Conservation (phyloP, 92 coral and sea anemone species). For the Epizoanthus ramosus region DNA sequence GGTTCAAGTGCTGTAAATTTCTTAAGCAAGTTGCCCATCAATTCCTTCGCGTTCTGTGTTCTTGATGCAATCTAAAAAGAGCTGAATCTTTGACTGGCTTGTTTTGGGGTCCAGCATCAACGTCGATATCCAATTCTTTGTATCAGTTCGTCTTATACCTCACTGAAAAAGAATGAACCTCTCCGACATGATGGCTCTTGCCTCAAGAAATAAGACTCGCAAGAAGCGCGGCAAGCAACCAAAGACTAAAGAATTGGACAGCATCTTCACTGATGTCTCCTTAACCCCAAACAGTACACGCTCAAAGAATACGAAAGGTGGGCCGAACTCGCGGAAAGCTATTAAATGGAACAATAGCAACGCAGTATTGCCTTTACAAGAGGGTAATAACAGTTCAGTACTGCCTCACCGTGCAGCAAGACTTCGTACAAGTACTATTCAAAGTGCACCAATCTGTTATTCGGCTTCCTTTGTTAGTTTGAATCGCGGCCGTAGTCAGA, state of each 20-base stretch:
- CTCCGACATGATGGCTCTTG: constrained; percentile 13
- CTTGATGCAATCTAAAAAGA: no score
- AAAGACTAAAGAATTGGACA: background rate
- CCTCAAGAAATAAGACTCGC: constrained; percentile 1
- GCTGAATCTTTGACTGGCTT: background rate
- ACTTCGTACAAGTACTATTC: background rate
- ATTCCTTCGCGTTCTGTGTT: no score
- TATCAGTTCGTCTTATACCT: background rate
- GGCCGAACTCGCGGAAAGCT: background rate
- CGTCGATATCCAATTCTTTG: background rate
- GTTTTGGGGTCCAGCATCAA: background rate
- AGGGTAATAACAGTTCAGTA: background rate
- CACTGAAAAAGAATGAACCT: constrained; percentile 10
- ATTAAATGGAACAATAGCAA: background rate
- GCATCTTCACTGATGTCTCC: background rate
- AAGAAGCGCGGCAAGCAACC: background rate
- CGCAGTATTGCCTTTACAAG: constrained; percentile 12
- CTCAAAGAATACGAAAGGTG: background rate
- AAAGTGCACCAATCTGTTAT: background rate
- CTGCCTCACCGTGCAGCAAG: background rate
- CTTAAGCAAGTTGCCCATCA: background rate
- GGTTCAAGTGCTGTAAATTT: background rate
- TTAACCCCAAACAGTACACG: background rate
- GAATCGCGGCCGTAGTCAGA: constrained; percentile 9
- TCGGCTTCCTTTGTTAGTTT: background rate